Conservation (phyloP, 2,113 vertebrate genomes). For the Hipposideros armiger region DNA sequence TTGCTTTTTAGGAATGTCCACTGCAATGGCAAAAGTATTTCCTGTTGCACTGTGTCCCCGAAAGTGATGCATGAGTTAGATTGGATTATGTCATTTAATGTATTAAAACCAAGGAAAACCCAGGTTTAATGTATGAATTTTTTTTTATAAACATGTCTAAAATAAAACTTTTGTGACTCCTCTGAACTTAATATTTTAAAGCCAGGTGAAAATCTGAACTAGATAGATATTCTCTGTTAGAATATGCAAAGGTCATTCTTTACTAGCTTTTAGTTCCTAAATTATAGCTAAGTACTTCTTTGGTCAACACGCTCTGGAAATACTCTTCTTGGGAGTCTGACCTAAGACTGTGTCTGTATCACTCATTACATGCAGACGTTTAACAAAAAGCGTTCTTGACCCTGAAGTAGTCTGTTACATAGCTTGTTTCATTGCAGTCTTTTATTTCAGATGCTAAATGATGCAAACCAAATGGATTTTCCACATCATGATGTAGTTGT, state of each 20-base stretch:
- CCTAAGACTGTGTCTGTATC: constrained; percentile 36
- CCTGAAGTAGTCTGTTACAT: constrained; percentile 60
- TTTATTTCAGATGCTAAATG: constrained; percentile 77
- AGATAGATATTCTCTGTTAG: constrained; percentile 72
- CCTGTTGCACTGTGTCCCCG: constrained; percentile 74
- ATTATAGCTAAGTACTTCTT: constrained; percentile 55
- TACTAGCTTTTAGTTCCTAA: constrained; percentile 62
- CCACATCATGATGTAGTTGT: constrained; percentile 39
- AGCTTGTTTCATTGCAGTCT: constrained; percentile 31
- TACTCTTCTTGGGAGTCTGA: constrained; percentile 57
- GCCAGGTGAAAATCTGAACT: constrained; percentile 83
- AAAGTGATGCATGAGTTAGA: constrained; percentile 78
- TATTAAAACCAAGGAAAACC: constrained; percentile 79
- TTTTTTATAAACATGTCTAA: constrained; percentile 83
- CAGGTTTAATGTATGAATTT: constrained; percentile 74
- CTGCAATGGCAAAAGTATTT: constrained; percentile 69
- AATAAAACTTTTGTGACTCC: constrained; percentile 84
- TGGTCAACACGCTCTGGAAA: constrained; percentile 70
- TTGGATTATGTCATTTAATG: constrained; percentile 83
- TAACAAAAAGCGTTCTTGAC: constrained; percentile 63
- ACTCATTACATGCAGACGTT: constrained; percentile 47
- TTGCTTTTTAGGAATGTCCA: constrained; percentile 77
- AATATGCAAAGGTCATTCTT: constrained; percentile 82
- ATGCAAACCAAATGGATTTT: constrained; percentile 67
- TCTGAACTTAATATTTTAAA: constrained; percentile 85